These are phyloP conservation scores for Patella vulgata DNA, from an alignment of 1,140 invertebrate species.

Conservation along the genomic window DNA sequence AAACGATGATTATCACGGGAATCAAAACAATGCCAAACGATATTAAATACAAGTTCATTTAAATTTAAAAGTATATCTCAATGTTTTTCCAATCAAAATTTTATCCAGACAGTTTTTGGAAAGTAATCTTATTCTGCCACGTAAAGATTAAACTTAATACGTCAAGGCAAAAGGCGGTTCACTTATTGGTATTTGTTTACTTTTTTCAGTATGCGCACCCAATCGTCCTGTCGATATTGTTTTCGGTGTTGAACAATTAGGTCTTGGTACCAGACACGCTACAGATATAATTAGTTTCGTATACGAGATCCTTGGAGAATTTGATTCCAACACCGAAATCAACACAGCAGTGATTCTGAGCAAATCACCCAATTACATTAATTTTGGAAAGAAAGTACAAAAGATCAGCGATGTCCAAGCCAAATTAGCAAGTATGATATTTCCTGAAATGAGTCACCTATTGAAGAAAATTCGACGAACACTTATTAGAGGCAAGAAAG, in stretches of 20 bases:
- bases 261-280: constrained; percentile 7
- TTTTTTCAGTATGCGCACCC: constrained; percentile 5
- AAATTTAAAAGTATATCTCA: no score
- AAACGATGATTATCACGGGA: no score
- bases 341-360: constrained; percentile 18
- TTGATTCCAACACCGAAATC: constrained; percentile 14
- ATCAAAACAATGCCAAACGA: no score
- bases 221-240: constrained; percentile 16
- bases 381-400: neutral
- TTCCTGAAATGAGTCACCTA: constrained; percentile 14
- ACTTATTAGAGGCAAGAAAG: constrained; percentile 1
- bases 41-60: no score
- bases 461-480: constrained; percentile 10
- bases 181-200: no score
- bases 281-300: constrained; percentile 15
- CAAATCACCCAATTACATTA: neutral
- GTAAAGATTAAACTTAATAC: no score
- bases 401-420: constrained; percentile 7
- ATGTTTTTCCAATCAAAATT: no score
- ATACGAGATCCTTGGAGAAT: constrained; percentile 7
- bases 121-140: no score
- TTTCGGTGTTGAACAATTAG: constrained; percentile 25
- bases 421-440: constrained; percentile 8
- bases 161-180: no score
- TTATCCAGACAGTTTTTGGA: no score